Evolutionary conservation across 2,113 vertebrate genomes (phyloP), one percentile per base, ranked within the genome.

Genomic region (Turdus rufiventris): DNA sequence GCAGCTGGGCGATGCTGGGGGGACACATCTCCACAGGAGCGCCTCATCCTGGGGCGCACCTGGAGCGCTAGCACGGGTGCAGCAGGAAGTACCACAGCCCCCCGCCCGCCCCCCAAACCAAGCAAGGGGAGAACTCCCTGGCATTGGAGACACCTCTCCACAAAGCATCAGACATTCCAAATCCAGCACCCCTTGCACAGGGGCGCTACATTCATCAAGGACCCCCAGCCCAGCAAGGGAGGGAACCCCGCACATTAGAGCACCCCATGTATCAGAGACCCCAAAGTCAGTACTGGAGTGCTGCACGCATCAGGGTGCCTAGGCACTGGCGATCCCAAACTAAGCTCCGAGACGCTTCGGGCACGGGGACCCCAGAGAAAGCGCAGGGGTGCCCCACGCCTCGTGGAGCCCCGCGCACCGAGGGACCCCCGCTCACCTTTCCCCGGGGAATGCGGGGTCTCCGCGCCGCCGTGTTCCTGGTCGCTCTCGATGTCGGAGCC

Each of bases 361-460:
- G 50, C 53, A 14, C 4, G 7, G 23, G 12, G 8, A 47, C 21
- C 38, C 47, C 42, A 57, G 28, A 67, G 4, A 5, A 72, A 34
- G 17, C 40, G 34, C 31, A 3, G 6, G 23, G 5, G 10, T 26
- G 6, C 19, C 25, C 61, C n/a, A 25, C 23, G 8, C 48, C 54
- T 18, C 47, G 8, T 17, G 62, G 61, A 18, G 8, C 34, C 21
- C 47, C 13, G 10, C 10, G 8, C 40, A 13, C 26, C 2, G 34
- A 20, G 36, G n/a, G 24, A 48, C 11, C 74, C 58, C 61, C 7
- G 5, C 92, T 92, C 66, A 96, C 96, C 96, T 88, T 89, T 85
- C 40, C 61, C 78, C 5, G 4, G 31, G 28, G 85, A 63, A 21
- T 85, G 93, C 7, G 21, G 34, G 36, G 3, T 0, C 0, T 75